phyloP scores from a whole-genome alignment of 2,113 vertebrate genomes.

The Panthera leo region DNA sequence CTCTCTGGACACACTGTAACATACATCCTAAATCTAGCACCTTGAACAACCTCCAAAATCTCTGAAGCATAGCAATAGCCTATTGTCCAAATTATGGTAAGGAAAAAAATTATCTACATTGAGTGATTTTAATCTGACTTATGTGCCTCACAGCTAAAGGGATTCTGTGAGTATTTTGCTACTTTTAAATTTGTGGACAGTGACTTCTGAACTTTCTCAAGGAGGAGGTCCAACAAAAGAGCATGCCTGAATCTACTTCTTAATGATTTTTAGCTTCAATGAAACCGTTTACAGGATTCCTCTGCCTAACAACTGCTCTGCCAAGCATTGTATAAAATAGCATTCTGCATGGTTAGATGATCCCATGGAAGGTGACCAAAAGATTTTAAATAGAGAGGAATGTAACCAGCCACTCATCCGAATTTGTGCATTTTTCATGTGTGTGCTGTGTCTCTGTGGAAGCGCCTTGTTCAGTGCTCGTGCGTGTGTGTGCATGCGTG shows the following conservation, averaged over 20 bases:
- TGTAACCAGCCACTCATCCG: not conserved
- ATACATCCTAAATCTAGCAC: not conserved
- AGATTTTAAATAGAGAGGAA: conserved; percentile 26
- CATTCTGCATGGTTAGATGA: conserved; percentile 23
- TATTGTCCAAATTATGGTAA: not conserved
- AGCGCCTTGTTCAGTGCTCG: not conserved
- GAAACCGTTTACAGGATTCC: not conserved
- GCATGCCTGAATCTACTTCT: not conserved
- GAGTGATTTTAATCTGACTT: not conserved
- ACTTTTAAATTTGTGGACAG: conserved; percentile 47
- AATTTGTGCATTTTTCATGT: not conserved
- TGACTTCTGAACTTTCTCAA: conserved; percentile 40
- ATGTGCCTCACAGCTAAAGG: not conserved
- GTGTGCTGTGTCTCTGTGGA: not conserved
- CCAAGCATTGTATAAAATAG: not conserved
- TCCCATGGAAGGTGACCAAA: conserved; percentile 35
- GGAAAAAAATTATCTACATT: not conserved
- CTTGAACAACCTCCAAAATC: not conserved
- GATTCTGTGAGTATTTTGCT: not conserved
- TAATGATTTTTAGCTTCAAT: conserved; percentile 43
- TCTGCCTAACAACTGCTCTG: not conserved
- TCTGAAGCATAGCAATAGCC: not conserved
- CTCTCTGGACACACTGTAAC: not conserved
- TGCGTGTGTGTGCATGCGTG: not conserved
- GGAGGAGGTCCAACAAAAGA: not conserved